Evolutionary conservation across 2,888 invertebrate species (phyloP).

Genomic region (Amphipyra berbera): DNA sequence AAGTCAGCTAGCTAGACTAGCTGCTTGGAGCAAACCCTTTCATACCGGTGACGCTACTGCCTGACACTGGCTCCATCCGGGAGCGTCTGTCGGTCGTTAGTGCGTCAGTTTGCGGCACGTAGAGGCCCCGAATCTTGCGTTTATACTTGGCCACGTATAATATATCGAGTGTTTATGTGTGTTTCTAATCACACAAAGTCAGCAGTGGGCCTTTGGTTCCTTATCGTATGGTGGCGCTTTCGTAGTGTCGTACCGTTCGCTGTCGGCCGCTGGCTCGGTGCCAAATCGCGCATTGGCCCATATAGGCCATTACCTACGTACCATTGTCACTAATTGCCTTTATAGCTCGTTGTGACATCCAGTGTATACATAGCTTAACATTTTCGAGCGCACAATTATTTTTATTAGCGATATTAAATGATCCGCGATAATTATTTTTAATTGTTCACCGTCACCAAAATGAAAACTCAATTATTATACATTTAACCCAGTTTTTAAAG

Average conservation of each 20-base stretch:
- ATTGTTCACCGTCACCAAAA: constrained; percentile 1
- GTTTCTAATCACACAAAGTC: no score
- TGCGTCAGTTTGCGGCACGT: no score
- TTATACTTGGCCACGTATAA: no score
- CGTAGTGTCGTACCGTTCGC: constrained; percentile 38
- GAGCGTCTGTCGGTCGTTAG: no score
- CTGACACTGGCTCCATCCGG: no score
- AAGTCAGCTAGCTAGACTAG: no score
- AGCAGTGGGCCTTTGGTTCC: constrained; percentile 7
- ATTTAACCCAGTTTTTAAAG: constrained; percentile 15
- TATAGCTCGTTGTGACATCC: constrained; percentile 70
- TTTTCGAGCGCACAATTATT: constrained; percentile 49
- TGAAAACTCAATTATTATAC: background rate
- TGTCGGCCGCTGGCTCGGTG: constrained; percentile 59
- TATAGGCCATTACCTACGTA: constrained; percentile 75
- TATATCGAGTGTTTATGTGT: no score
- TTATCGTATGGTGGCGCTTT: background rate
- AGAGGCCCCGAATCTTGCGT: no score
- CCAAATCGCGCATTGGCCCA: constrained; percentile 72
- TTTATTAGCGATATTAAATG: constrained; percentile 27
- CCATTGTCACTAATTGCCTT: constrained; percentile 82
- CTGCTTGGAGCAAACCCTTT: no score
- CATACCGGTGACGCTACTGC: no score
- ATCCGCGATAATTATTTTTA: constrained; percentile 17
- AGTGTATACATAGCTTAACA: constrained; percentile 63